Evolutionary conservation across 2,888 invertebrate species (phyloP).

Genomic region (Rosalia funebris): DNA sequence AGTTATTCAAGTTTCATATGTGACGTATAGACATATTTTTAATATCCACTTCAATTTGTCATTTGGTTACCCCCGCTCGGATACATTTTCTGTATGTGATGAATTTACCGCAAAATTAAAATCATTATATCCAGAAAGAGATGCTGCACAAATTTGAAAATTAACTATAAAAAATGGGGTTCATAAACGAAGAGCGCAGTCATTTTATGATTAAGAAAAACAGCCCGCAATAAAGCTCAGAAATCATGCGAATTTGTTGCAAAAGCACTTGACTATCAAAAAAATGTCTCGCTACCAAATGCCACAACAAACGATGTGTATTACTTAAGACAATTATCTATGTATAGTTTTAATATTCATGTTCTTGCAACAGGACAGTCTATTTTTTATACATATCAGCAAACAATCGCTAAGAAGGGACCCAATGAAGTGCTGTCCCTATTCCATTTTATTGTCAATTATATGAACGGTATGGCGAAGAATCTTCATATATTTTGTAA

Average conservation of each 20-base stretch:
- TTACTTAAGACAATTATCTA: slow-evolving; percentile 3
- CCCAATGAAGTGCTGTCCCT: slow-evolving; percentile 18
- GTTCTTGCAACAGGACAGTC: neutral
- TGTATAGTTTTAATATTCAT: slow-evolving; percentile 12
- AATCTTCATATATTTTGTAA: slow-evolving; percentile 46
- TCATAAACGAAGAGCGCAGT: slow-evolving; percentile 10
- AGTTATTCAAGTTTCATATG: slow-evolving; percentile 17
- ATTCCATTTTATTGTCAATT: slow-evolving; percentile 5
- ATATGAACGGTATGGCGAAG: neutral
- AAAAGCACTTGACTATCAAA: slow-evolving; percentile 25
- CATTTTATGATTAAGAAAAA: slow-evolving; percentile 18
- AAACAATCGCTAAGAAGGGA: slow-evolving; percentile 16
- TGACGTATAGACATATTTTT: slow-evolving; percentile 24
- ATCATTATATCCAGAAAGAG: slow-evolving; percentile 14
- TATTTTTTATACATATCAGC: slow-evolving; percentile 8
- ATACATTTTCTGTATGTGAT: slow-evolving; percentile 23
- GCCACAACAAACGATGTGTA: slow-evolving; percentile 17
- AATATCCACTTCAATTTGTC: slow-evolving; percentile 23
- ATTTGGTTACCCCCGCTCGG: slow-evolving; percentile 29
- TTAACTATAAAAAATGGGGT: slow-evolving; percentile 17
- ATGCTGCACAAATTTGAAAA: slow-evolving; percentile 8
- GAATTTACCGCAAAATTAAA: slow-evolving; percentile 19
- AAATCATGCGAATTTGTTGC: slow-evolving; percentile 21
- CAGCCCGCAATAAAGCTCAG: neutral
- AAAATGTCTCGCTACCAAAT: slow-evolving; percentile 25